phyloP scores from a whole-genome alignment of 2,113 vertebrate genomes.

The Pontoporia blainvillei region DNA sequence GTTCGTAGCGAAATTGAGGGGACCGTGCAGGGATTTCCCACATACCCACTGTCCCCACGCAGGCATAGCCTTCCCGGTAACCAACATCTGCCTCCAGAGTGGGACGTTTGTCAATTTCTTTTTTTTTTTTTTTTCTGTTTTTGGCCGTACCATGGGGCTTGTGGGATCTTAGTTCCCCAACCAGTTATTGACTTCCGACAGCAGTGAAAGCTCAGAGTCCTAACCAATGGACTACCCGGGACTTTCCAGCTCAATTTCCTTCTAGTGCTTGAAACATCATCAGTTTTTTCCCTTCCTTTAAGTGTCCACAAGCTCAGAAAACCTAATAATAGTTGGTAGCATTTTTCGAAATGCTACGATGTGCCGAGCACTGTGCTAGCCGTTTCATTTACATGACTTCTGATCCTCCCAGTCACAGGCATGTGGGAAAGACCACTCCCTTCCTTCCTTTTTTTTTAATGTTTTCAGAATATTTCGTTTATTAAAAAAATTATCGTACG shows the following conservation, averaged over 20 bases:
- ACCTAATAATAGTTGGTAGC: fast-evolving
- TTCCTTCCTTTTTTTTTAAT: neutral
- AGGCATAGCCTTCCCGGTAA: neutral
- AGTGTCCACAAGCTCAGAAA: neutral
- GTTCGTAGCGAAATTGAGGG: neutral
- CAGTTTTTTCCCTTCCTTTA: neutral
- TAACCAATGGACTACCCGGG: neutral
- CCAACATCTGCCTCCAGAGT: neutral
- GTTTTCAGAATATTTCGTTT: neutral
- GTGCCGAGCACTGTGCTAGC: neutral
- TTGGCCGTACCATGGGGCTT: neutral
- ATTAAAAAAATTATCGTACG: neutral
- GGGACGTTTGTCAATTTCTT: neutral
- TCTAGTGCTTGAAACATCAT: neutral
- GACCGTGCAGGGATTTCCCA: neutral
- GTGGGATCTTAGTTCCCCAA: neutral
- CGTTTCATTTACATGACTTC: neutral
- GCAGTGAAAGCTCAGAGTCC: neutral
- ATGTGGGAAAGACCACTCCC: neutral
- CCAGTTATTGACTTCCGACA: neutral
- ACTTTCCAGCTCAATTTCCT: neutral
- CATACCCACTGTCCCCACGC: fast-evolving
- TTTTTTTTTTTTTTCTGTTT: neutral
- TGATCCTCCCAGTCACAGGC: neutral
- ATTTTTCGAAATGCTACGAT: neutral